Percentiles rank a stretch among this genome's conserved stretches.
Evolutionary conservation across 2,797 vertebrate genomes (phyloP).

Genomic region (Pyrocephalus nanus): DNA sequence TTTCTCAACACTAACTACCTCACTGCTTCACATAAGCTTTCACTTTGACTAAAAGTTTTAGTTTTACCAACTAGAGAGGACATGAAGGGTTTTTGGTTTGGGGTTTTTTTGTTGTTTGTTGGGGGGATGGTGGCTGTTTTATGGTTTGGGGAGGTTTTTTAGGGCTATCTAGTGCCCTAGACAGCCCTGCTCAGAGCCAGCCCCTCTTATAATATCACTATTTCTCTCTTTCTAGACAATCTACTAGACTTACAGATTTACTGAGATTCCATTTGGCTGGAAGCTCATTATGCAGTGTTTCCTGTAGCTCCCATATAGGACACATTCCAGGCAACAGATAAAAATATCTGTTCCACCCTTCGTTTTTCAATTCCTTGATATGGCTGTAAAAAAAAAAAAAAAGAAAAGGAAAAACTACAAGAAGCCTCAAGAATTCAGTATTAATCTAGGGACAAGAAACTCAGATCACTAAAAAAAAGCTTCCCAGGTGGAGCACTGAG

Average conservation of each 20-base stretch:
- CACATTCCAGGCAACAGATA: neutral
- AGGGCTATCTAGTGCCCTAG: neutral
- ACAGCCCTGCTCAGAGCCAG: neutral
- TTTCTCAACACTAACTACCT: neutral
- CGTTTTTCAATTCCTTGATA: neutral
- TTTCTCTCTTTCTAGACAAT: neutral
- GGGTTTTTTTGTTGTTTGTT: neutral
- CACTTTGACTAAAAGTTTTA: neutral
- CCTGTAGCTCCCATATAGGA: neutral
- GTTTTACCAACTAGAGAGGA: neutral
- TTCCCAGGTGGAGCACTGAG: neutral
- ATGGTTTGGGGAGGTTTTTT: too few relatives aligned
- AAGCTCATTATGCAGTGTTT: neutral
- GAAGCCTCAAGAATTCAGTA: neutral
- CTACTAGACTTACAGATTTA: neutral
- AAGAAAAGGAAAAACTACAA: neutral
- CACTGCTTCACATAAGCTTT: neutral
- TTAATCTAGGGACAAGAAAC: neutral
- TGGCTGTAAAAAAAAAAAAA: neutral
- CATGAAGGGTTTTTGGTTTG: too few relatives aligned
- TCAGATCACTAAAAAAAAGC: neutral
- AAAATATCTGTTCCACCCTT: neutral
- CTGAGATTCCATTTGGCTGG: neutral
- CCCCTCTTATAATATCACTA: neutral
- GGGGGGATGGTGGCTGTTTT: too few relatives aligned